A percentile compares a stretch with the other conserved stretches of the same genome.
phyloP scores from a whole-genome alignment of 1,140 invertebrate species.

The Vanessa tameamea region DNA sequence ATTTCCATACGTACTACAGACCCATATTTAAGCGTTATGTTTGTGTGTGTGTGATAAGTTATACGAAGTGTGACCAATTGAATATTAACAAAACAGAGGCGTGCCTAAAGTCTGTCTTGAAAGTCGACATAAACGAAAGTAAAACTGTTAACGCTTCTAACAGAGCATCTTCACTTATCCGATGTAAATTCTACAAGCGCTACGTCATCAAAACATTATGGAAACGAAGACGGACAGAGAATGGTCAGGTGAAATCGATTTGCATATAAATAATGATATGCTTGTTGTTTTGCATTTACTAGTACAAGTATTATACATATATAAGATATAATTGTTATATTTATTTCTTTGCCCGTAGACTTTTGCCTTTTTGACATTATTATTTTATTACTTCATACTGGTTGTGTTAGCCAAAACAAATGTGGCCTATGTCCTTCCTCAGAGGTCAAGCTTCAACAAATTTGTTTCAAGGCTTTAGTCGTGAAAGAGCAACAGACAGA shows the following conservation, averaged over 20 bases:
- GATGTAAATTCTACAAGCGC: constrained; percentile 26
- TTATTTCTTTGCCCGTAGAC: too few species aligned
- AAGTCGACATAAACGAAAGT: constrained; percentile 68
- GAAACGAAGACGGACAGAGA: background rate
- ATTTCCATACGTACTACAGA: background rate
- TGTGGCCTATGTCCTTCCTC: too few species aligned
- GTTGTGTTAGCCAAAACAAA: too few species aligned
- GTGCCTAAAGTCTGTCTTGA: constrained; percentile 44
- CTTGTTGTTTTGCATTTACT: background rate
- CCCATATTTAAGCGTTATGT: background rate
- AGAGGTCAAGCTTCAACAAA: too few species aligned
- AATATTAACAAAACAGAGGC: constrained; percentile 53
- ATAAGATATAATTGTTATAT: too few species aligned
- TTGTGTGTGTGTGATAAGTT: background rate
- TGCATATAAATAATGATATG: background rate
- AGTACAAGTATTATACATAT: too few species aligned
- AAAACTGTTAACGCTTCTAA: constrained; percentile 51
- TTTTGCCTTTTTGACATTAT: too few species aligned
- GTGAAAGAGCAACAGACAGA: too few species aligned
- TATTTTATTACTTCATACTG: too few species aligned
- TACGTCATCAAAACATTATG: constrained; percentile 41
- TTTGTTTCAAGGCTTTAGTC: too few species aligned
- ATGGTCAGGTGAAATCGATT: constrained; percentile 12
- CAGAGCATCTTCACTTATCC: constrained; percentile 3
- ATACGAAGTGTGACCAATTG: constrained; percentile 28